These are phyloP conservation scores for Lithobius niger DNA, from an alignment of 1,140 invertebrate species.

Conservation along the genomic window DNA sequence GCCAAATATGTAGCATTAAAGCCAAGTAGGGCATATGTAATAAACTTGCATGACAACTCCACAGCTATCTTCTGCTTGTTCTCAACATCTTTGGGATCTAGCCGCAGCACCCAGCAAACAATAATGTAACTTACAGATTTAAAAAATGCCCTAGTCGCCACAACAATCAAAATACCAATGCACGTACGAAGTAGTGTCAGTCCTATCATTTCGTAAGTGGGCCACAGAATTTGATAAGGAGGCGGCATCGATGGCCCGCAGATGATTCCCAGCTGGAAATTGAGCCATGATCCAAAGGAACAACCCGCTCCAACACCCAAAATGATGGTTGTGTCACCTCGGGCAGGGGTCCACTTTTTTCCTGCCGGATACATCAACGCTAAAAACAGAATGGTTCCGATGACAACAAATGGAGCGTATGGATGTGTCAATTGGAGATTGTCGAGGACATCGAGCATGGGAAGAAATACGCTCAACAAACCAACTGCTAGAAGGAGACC, in stretches of 20 bases:
- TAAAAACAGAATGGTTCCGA: slow-evolving; percentile 46
- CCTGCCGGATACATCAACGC: slow-evolving; percentile 54
- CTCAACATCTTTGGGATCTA: slow-evolving; percentile 38
- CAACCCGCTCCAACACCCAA: slow-evolving; percentile 65
- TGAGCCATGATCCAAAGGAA: slow-evolving; percentile 64
- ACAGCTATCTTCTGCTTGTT: slow-evolving; percentile 33
- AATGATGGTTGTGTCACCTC: slow-evolving; percentile 74
- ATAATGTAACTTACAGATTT: slow-evolving; percentile 53
- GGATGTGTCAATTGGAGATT: slow-evolving; percentile 50
- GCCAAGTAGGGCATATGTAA: slow-evolving; percentile 58
- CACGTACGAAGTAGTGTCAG: slow-evolving; percentile 49
- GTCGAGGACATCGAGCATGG: slow-evolving; percentile 57
- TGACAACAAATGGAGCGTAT: slow-evolving; percentile 48
- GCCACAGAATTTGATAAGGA: slow-evolving; percentile 64
- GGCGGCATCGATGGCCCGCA: slow-evolving; percentile 34
- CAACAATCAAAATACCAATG: slow-evolving; percentile 54
- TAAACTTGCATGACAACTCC: slow-evolving; percentile 65
- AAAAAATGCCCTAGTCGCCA: slow-evolving; percentile 49
- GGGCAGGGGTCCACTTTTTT: slow-evolving; percentile 66
- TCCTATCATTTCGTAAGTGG: slow-evolving; percentile 50
- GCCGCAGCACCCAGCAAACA: slow-evolving; percentile 49
- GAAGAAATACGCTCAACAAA: slow-evolving; percentile 55
- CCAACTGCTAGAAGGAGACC: slow-evolving; percentile 50
- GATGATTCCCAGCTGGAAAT: slow-evolving; percentile 60
- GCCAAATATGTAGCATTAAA: slow-evolving; percentile 59